A percentile compares a stretch with the other conserved stretches of the same genome.
phyloP scores from a whole-genome alignment of 2,888 invertebrate species.

The Aphodius granarius region DNA sequence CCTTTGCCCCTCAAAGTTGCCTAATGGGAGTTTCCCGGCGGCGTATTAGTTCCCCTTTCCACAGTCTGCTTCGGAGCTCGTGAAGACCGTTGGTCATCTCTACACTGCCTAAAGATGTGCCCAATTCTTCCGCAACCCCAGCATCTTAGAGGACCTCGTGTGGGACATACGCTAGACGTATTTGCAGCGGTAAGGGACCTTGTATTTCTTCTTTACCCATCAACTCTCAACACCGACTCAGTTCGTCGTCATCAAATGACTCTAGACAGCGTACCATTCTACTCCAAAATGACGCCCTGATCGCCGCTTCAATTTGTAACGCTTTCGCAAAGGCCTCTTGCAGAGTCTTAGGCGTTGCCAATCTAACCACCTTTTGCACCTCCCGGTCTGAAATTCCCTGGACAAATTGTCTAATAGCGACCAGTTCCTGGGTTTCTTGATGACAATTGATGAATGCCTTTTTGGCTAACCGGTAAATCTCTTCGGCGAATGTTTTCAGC shows the following conservation, averaged over 20 bases:
- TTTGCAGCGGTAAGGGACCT: not conserved
- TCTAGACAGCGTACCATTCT: not conserved
- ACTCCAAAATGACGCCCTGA: not conserved
- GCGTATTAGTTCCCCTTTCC: no score
- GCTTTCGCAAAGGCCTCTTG: not conserved
- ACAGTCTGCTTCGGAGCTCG: no score
- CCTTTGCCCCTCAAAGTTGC: no score
- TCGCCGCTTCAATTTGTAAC: not conserved
- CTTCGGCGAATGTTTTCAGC: no score
- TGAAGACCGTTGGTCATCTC: no score
- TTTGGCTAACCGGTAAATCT: no score
- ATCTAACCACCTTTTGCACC: not conserved
- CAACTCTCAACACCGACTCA: not conserved
- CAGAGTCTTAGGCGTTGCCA: not conserved
- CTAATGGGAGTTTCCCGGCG: no score
- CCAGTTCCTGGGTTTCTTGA: no score
- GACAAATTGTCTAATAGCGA: not conserved
- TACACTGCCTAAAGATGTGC: not conserved
- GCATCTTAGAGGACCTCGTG: not conserved
- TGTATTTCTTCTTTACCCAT: not conserved
- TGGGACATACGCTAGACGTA: not conserved
- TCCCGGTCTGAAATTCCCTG: not conserved
- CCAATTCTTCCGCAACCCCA: not conserved
- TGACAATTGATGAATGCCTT: no score
- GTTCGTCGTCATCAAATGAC: not conserved